Evolutionary conservation across 2,888 invertebrate genomes (phyloP), one percentile per base, ranked within the genome.

Genomic region (Drosophila cognata): DNA sequence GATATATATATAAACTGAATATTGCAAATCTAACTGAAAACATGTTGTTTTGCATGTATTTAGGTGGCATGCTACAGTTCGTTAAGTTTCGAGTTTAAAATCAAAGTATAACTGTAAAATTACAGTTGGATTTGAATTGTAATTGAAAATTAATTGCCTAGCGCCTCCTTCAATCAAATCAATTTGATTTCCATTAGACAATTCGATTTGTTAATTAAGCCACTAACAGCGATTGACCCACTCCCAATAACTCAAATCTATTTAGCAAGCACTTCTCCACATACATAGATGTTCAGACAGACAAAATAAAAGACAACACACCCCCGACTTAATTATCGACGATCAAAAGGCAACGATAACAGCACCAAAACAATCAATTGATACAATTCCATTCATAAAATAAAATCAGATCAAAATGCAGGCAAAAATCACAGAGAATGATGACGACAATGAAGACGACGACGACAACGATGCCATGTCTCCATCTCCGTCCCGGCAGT

Each of bases 341-440:
- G 85, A 89, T 89, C 85, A 71, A 89, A 89, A 84, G 82, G 89
- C 85, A 87, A 77, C 85, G 85, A 84, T 89, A 86, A 86, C 88
- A 89, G 84, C 71, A 79, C 76, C 89, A 87, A 86, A 89, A 86
- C 86, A 87, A 88, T 89, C 86, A 89, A 87, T 87, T 87, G 88
- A 89, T 85, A 88, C 89, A 87, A 87, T 87, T 86, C 53, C 89
- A 86, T 89, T 86, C 88, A 86, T 86, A 71, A 89, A 86, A 86
- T 86, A 71, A 89, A 86, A 89, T 89, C 86, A 82, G 82, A 89
- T 85, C 81, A 74, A 81, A 87, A 88, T 83, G 88, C 89, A 89
- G 77, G 79, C 83, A 53, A 82, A 85, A 88, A 89, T 85, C 86
- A 82, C 69, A 43, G 76, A 76, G 58, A 48, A 60, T 41, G 70